phyloP scores from a whole-genome alignment of 2,888 invertebrate species.

The Ophonus ardosiacus region DNA sequence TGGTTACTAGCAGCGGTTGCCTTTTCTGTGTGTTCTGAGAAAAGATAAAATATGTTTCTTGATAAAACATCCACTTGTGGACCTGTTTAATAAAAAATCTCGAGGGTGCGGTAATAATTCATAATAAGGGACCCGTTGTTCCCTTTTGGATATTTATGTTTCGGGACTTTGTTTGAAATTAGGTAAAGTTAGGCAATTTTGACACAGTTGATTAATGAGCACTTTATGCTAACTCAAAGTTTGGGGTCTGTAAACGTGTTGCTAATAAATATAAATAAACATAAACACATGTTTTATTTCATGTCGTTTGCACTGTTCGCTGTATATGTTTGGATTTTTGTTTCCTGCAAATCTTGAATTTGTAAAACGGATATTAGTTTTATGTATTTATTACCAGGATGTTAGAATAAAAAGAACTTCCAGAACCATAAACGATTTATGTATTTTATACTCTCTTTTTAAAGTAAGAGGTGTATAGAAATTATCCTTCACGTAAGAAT shows the following conservation, averaged over 20 bases:
- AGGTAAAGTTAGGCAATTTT: constrained; percentile 13
- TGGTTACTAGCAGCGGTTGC: constrained; percentile 20
- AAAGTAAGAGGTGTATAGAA: no score
- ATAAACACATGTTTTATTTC: neutral
- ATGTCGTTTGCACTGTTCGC: neutral
- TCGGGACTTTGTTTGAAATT: constrained; percentile 32
- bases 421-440: no score
- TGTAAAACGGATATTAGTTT: no score
- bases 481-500: no score
- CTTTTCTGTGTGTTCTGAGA: constrained; percentile 31
- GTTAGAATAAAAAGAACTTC: no score
- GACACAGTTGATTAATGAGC: constrained; percentile 10
- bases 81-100: constrained; percentile 39
- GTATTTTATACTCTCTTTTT: no score
- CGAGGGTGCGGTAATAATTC: constrained; percentile 36
- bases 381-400: no score
- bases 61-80: constrained; percentile 45
- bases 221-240: neutral
- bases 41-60: constrained; percentile 41
- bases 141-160: constrained; percentile 28
- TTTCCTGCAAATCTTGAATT: no score
- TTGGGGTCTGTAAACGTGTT: neutral
- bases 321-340: no score
- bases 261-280: neutral
- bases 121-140: constrained; percentile 28